These are phyloP conservation scores for Limnephilus marmoratus DNA, from an alignment of 2,888 invertebrate species.

Conservation along the genomic window DNA sequence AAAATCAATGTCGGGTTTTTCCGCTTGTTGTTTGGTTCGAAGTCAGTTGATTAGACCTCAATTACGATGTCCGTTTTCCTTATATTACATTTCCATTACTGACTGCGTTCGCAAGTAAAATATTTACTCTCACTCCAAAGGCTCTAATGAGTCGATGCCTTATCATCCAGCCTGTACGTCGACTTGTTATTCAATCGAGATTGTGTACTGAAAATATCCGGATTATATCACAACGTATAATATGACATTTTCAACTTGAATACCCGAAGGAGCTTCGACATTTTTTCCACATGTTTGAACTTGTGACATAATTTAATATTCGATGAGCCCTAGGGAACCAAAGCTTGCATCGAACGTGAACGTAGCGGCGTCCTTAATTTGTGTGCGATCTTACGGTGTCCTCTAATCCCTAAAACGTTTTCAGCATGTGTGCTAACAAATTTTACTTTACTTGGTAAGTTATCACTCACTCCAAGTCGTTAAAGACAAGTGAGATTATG, in stretches of 20 bases:
- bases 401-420: not conserved
- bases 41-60: not conserved
- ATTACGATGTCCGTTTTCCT: not conserved
- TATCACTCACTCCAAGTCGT: not conserved
- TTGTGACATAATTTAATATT: not conserved
- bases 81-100: not conserved
- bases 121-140: not conserved
- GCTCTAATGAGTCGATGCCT: not conserved
- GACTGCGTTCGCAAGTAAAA: not conserved
- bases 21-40: not conserved
- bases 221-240: not conserved
- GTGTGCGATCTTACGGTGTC: not conserved
- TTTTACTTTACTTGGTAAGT: not conserved
- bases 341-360: not conserved
- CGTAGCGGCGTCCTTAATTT: not conserved
- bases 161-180: not conserved
- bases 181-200: not conserved
- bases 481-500: not conserved
- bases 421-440: not conserved
- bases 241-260: not conserved
- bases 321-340: not conserved
- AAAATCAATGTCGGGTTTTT: not conserved
- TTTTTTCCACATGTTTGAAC: not conserved
- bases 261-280: not conserved
- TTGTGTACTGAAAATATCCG: not conserved